phyloP scores from a whole-genome alignment of 23 tunicate genomes.

The Aplidium turbinatum region DNA sequence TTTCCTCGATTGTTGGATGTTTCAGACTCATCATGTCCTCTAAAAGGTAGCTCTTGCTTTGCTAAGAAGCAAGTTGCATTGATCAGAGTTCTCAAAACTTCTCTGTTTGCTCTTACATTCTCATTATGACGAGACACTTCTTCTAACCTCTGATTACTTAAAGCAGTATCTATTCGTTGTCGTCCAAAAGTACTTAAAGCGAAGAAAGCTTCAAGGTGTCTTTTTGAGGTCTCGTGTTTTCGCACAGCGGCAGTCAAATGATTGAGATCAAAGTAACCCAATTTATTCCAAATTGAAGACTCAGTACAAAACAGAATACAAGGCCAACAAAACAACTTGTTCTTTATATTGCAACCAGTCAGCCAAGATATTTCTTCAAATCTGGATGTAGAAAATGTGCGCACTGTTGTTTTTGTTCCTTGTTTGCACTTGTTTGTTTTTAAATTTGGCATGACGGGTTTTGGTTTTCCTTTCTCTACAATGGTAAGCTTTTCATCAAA shows the following conservation, averaged over 20 bases:
- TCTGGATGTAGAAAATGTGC: not conserved
- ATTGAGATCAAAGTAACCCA: conserved; percentile 1
- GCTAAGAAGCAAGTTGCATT: conserved; percentile 5
- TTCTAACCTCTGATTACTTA: conserved; percentile 1
- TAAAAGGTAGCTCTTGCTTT: conserved; percentile 6
- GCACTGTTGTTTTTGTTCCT: not conserved
- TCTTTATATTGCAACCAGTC: not conserved
- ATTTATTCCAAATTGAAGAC: conserved; percentile 4
- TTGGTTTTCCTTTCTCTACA: conserved; percentile 4
- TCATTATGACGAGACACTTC: conserved; percentile 4
- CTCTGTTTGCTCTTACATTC: conserved; percentile 12
- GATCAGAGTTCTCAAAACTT: not conserved
- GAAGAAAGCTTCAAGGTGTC: not conserved
- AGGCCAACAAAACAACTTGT: conserved; percentile 12
- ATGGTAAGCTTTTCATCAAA: not conserved
- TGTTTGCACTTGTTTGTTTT: not conserved
- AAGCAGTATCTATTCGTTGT: conserved; percentile 11
- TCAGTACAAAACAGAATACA: not conserved
- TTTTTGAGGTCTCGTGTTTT: conserved; percentile 5
- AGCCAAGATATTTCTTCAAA: not conserved
- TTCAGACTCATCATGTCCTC: conserved; percentile 4
- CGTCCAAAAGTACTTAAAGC: not conserved
- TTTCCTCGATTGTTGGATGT: conserved; percentile 10
- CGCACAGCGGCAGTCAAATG: conserved; percentile 1
- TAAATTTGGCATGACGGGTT: not conserved